Conservation (phyloP, 1,140 invertebrate species). For the Lepidotrigona ventralis region DNA sequence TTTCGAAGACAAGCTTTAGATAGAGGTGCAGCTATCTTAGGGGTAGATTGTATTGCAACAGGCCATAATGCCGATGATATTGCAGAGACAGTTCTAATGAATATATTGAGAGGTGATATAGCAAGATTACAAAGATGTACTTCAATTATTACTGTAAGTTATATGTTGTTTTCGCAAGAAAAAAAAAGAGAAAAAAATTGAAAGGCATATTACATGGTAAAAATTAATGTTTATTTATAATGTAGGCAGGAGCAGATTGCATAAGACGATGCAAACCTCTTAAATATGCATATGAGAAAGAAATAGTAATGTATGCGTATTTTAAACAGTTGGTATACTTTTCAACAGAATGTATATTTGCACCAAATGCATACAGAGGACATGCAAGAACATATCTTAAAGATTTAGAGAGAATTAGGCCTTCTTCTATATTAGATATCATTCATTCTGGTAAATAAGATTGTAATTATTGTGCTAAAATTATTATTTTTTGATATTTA, state of each 20-base stretch:
- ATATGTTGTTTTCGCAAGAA: background rate
- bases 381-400: slow-evolving; percentile 96
- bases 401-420: slow-evolving; percentile 96
- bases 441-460: slow-evolving; percentile 92
- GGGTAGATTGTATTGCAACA: slow-evolving; percentile 96
- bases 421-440: slow-evolving; percentile 97
- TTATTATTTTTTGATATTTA: slow-evolving; percentile 5
- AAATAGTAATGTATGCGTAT: slow-evolving; percentile 99
- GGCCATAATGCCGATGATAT: slow-evolving; percentile 99
- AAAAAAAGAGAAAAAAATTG: slow-evolving; percentile 27
- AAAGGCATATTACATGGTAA: slow-evolving; percentile 29
- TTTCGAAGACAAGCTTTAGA: slow-evolving; percentile 98
- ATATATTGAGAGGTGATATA: slow-evolving; percentile 97
- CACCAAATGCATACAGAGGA: slow-evolving; percentile 98
- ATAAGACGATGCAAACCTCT: slow-evolving; percentile 98
- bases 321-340: slow-evolving; percentile 99
- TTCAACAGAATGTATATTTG: slow-evolving; percentile 99
- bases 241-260: slow-evolving; percentile 89
- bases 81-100: slow-evolving; percentile 99
- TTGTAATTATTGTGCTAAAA: background rate
- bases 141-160: slow-evolving; percentile 89
- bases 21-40: slow-evolving; percentile 92
- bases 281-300: slow-evolving; percentile 99
- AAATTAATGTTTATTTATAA: slow-evolving; percentile 66
- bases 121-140: slow-evolving; percentile 95